phyloP scores from a whole-genome alignment of 2,797 vertebrate species.

The Oryzias sinensis region DNA sequence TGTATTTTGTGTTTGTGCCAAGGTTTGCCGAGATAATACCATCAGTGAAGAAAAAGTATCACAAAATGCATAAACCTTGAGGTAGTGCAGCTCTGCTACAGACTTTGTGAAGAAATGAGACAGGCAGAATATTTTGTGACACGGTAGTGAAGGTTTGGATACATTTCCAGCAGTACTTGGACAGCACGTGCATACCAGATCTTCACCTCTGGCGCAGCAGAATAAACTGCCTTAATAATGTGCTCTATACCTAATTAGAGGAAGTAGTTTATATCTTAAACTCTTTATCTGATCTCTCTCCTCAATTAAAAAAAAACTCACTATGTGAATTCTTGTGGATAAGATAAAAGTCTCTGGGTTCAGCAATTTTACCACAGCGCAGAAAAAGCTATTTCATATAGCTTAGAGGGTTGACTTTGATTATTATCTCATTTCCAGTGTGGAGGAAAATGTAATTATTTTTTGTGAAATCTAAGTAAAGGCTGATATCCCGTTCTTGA shows the following conservation, averaged over 20 bases:
- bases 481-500: constrained; percentile 24
- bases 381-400: constrained; percentile 59
- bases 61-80: too few species aligned
- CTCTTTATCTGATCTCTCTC: constrained; percentile 23
- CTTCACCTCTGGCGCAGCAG: constrained; percentile 12
- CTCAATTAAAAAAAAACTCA: constrained; percentile 21
- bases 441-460: constrained; percentile 56
- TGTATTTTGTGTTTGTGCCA: too few species aligned
- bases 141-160: background rate
- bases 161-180: constrained; percentile 14
- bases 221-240: constrained; percentile 30
- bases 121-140: constrained; percentile 8
- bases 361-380: constrained; percentile 35
- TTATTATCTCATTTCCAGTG: constrained; percentile 55
- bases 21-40: too few species aligned
- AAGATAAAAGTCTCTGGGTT: constrained; percentile 32
- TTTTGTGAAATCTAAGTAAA: constrained; percentile 61
- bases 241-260: constrained; percentile 18
- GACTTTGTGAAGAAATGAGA: constrained; percentile 5
- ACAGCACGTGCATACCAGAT: constrained; percentile 12
- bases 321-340: constrained; percentile 17
- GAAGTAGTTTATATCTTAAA: constrained; percentile 12
- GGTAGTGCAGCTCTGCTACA: too few species aligned
- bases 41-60: too few species aligned
- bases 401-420: constrained; percentile 47